phyloP scores from a whole-genome alignment of 2,113 vertebrate species.

The Anoura caudifer region DNA sequence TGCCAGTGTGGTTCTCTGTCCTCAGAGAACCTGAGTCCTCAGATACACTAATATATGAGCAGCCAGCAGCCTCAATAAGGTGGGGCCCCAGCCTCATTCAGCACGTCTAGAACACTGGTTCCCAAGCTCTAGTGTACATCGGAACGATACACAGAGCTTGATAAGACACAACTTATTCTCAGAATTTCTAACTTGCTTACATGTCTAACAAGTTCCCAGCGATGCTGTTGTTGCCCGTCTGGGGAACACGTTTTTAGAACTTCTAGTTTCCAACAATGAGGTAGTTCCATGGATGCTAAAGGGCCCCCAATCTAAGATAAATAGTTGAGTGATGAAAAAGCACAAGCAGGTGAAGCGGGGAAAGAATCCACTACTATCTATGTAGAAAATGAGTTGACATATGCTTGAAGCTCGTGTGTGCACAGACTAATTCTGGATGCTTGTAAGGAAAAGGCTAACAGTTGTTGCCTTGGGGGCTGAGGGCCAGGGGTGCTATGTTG shows the following conservation, averaged over 20 bases:
- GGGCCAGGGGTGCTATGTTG: fast-evolving
- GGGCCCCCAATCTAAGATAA: neutral
- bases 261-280: neutral
- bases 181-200: neutral
- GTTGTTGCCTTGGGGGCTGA: neutral
- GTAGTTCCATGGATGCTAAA: neutral
- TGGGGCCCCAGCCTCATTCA: neutral
- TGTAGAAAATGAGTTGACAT: neutral
- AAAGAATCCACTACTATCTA: neutral
- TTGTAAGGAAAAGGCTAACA: neutral
- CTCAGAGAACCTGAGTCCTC: too few species aligned
- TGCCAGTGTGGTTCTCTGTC: neutral
- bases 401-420: neutral
- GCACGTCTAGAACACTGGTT: neutral
- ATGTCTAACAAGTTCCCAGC: neutral
- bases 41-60: neutral
- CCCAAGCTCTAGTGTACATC: neutral
- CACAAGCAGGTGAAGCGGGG: fast-evolving
- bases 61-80: neutral
- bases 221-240: neutral
- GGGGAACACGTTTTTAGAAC: neutral
- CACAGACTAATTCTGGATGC: neutral
- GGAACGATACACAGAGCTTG: neutral
- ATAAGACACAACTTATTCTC: neutral
- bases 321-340: neutral